Conservation (phyloP, 1,140 invertebrate genomes). For the Apolygus lucorum region DNA sequence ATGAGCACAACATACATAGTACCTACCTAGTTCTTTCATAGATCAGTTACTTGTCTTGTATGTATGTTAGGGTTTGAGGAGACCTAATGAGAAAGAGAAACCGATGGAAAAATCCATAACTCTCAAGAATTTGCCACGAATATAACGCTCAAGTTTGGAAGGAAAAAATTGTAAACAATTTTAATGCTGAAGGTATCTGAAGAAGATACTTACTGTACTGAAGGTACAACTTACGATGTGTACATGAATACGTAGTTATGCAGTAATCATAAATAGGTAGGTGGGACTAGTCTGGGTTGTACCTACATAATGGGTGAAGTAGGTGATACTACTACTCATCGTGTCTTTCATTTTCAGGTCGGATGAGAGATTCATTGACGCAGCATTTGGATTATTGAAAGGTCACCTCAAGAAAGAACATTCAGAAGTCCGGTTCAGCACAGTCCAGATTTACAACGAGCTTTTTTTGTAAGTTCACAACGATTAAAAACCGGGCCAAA, state of each 20-base stretch:
- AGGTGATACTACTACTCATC: background rate
- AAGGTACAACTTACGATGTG: too few species aligned
- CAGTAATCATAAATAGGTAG: too few species aligned
- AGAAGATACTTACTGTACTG: too few species aligned
- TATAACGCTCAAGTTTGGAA: too few species aligned
- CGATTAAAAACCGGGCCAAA: too few species aligned
- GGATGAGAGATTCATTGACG: too few species aligned
- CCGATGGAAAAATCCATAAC: background rate
- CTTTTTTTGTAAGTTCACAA: conserved; percentile 41
- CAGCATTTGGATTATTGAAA: background rate
- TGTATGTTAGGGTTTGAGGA: background rate
- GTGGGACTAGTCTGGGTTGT: too few species aligned
- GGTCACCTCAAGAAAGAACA: conserved; percentile 43
- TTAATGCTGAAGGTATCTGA: too few species aligned
- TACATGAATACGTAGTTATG: too few species aligned
- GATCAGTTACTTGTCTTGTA: background rate
- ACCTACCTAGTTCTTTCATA: background rate
- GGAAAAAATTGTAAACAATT: too few species aligned
- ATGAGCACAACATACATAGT: background rate
- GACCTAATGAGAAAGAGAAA: background rate
- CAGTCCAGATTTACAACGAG: conserved; percentile 46
- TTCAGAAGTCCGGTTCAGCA: conserved; percentile 47
- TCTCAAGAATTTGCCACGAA: too few species aligned
- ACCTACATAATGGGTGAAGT: too few species aligned
- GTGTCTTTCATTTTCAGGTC: background rate